Percentiles rank a stretch among this genome's conserved stretches.
These are phyloP conservation scores for Oryzias woworae DNA, from an alignment of 2,113 vertebrate species.

Conservation along the genomic window DNA sequence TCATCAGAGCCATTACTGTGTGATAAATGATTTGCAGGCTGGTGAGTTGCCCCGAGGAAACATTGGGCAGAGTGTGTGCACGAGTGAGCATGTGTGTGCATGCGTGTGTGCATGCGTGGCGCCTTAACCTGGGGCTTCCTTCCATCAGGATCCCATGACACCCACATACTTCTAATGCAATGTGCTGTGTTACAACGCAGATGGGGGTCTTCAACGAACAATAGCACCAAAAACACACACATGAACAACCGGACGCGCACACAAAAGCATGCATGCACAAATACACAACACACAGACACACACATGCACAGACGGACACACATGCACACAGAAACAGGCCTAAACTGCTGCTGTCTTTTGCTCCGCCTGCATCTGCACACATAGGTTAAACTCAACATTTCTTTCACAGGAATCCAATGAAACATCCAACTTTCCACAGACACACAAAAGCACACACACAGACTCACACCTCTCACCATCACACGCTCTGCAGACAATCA, in stretches of 20 bases:
- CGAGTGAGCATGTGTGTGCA: slow-evolving; percentile 8
- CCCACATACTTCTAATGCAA: slow-evolving; percentile 51
- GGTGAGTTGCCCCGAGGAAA: slow-evolving; percentile 59
- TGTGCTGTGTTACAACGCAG: slow-evolving; percentile 46
- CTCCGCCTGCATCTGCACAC: background rate
- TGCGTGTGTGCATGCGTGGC: background rate
- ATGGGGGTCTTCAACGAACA: background rate
- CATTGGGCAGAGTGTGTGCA: slow-evolving; percentile 2
- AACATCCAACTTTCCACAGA: slow-evolving; percentile 11
- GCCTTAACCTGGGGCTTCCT: slow-evolving; percentile 51
- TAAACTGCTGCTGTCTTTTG: slow-evolving; percentile 7
- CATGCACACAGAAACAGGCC: slow-evolving; percentile 10
- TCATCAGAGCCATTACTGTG: slow-evolving; percentile 71
- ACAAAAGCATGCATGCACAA: background rate
- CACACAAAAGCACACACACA: slow-evolving; percentile 21
- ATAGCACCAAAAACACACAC: background rate
- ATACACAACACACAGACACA: too few species aligned
- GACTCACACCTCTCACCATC: slow-evolving; percentile 19
- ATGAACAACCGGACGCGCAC: background rate
- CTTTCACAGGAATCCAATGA: slow-evolving; percentile 23
- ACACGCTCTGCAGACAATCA: slow-evolving; percentile 55
- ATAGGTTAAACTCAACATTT: slow-evolving; percentile 9
- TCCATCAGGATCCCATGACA: slow-evolving; percentile 46
- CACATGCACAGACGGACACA: background rate
- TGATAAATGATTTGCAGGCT: slow-evolving; percentile 72